A percentile compares a stretch with the other conserved stretches of the same genome.
phyloP scores from a whole-genome alignment of 2,888 invertebrate species.

The Drosophila mimica region DNA sequence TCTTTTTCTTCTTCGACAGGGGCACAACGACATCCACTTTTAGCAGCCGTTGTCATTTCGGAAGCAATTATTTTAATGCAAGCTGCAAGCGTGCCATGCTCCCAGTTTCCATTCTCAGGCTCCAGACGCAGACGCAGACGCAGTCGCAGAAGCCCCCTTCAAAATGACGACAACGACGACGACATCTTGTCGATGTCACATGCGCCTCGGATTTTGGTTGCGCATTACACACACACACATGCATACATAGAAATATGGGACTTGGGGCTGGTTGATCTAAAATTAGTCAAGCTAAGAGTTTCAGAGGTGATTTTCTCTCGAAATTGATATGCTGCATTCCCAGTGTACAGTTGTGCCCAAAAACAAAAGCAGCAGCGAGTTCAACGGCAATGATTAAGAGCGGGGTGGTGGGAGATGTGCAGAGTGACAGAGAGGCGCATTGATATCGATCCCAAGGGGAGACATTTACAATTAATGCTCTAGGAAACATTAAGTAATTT shows the following conservation, averaged over 20 bases:
- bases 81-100: constrained; percentile 61
- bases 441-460: background rate
- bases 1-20: constrained; percentile 38
- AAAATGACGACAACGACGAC: constrained; percentile 30
- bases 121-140: constrained; percentile 23
- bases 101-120: constrained; percentile 22
- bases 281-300: constrained; percentile 61
- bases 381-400: constrained; percentile 15
- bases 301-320: constrained; percentile 66
- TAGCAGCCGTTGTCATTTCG: constrained; percentile 80
- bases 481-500: background rate
- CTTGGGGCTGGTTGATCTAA: constrained; percentile 58
- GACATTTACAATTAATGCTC: constrained; percentile 8
- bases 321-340: constrained; percentile 62
- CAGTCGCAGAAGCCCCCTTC: constrained; percentile 13
- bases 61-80: constrained; percentile 83
- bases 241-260: constrained; percentile 4
- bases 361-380: constrained; percentile 1
- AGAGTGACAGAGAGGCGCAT: constrained; percentile 7
- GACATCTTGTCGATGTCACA: constrained; percentile 71
- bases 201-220: constrained; percentile 48
- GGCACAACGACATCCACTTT: constrained; percentile 56
- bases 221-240: constrained; percentile 6
- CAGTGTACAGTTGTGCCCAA: constrained; percentile 66
- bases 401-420: background rate